Base-by-base conservation (phyloP, 2,888 invertebrate species). In the Leptinotarsa haldemani region DNA sequence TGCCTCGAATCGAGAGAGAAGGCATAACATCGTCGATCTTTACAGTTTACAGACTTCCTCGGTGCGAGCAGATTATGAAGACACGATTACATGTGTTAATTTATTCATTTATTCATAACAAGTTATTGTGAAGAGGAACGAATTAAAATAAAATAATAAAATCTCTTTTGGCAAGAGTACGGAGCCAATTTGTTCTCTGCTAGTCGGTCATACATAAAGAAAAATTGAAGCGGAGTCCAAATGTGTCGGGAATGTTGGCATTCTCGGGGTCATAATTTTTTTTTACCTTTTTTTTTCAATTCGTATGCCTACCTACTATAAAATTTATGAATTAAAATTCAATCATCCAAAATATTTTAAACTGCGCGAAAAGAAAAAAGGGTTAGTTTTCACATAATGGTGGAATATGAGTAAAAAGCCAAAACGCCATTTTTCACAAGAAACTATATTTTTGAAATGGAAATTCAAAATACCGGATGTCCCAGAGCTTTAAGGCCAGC, bases 31-130 rank as follows among this genome's bases (percentile, higher is more conserved):
- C 61, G 61, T 61, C 30, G 61, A 61, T 61, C 61, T 61, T 61
- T 61, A 61, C 61, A 61, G 61, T 61, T 61, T 61, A 61, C 61
- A 61, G 61, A 61, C 61, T 61, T 61, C 61, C 40, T 61, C 30
- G 40, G 61, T 40, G n/a, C 40, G 18, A 30, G 61, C n/a, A 25
- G 40, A 61, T 61, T 61, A 61, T 30, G 61, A 61, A 61, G 61
- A 61, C 61, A 61, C 30, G 61, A 61, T 61, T 30, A 61, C 13
- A 61, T n/a, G 61, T 61, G 61, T 61, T 61, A 61, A 61, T 61
- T 61, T 61, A 61, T 61, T 61, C 61, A 61, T 61, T 61, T 61
- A 61, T 61, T 61, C 61, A 40, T 61, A 61, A 61, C 61, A 13
- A 61, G 40, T 25, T n/a, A 40, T 61, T 61, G 61, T 61, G 61